These are phyloP conservation scores for Crenichthys baileyi DNA, from an alignment of 2,797 vertebrate species.

Conservation along the genomic window DNA sequence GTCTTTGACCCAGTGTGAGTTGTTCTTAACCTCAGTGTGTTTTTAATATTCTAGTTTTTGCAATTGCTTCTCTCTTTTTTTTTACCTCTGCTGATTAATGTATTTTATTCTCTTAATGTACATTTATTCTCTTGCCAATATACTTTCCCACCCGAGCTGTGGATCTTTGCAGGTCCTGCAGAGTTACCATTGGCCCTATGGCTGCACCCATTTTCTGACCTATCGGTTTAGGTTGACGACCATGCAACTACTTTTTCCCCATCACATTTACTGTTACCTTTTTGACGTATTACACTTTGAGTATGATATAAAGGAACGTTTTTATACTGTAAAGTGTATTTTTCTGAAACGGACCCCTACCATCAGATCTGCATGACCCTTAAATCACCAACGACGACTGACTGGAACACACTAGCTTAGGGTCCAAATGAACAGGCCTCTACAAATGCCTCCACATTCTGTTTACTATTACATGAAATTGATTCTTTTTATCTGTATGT, in stretches of 20 bases:
- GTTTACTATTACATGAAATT: constrained; percentile 73
- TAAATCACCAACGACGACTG: constrained; percentile 3
- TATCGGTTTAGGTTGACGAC: not conserved
- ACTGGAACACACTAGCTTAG: constrained; percentile 9
- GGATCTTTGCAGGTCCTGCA: not conserved
- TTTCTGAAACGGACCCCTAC: not conserved
- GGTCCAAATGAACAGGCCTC: constrained; percentile 39
- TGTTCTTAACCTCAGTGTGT: no score
- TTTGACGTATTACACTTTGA: not conserved
- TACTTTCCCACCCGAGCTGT: not conserved
- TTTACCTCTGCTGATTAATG: no score
- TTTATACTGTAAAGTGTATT: no score
- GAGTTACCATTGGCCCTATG: not conserved
- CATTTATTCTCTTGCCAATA: not conserved
- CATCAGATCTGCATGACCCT: not conserved
- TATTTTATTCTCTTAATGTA: no score
- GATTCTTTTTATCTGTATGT: constrained; percentile 73
- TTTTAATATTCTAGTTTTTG: no score
- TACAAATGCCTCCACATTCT: constrained; percentile 52
- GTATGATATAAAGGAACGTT: not conserved
- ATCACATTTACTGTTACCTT: not conserved
- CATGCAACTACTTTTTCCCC: not conserved
- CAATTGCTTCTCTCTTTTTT: no score
- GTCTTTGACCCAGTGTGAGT: no score
- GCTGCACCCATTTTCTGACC: not conserved